phyloP scores from a whole-genome alignment of 2,888 invertebrate species.

The Ephialtes manifestator region DNA sequence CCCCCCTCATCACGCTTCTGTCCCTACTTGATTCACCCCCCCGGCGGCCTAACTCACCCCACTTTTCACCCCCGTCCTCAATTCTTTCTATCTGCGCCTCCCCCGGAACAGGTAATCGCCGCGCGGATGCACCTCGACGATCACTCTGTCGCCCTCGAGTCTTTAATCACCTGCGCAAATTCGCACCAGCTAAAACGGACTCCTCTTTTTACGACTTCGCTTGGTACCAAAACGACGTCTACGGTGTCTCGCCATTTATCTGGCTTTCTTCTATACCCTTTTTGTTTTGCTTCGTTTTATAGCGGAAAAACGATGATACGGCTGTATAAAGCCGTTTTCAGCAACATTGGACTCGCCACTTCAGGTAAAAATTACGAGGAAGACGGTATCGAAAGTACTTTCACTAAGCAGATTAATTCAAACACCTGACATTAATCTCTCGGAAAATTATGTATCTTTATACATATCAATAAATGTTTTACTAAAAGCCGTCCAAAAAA shows the following conservation, averaged over 20 bases:
- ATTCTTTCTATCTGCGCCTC: slow-evolving; percentile 1
- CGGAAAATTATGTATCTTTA: not conserved
- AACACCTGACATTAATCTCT: not conserved
- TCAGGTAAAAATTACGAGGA: not conserved
- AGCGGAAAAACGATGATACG: not conserved
- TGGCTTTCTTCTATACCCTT: not conserved
- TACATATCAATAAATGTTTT: not conserved
- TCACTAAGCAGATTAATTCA: not conserved
- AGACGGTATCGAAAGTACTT: not conserved
- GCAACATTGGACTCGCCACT: not conserved
- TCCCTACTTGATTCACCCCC: slow-evolving; percentile 56
- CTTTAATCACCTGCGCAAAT: slow-evolving; percentile 68
- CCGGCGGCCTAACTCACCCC: not conserved
- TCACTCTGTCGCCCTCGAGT: slow-evolving; percentile 64
- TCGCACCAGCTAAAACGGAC: slow-evolving; percentile 52
- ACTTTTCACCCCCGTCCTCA: not conserved
- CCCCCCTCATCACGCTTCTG: slow-evolving; percentile 44
- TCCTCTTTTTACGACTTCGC: not conserved
- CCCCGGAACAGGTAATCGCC: slow-evolving; percentile 68
- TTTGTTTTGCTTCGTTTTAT: not conserved
- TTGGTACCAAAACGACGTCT: not conserved
- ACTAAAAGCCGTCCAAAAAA: not conserved
- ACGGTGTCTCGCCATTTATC: not conserved
- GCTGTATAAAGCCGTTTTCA: not conserved
- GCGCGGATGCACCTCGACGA: slow-evolving; percentile 63